Base-by-base conservation (phyloP, 35 echinoderm and acorn worm species). In the Heliocidaris tuberculata region DNA sequence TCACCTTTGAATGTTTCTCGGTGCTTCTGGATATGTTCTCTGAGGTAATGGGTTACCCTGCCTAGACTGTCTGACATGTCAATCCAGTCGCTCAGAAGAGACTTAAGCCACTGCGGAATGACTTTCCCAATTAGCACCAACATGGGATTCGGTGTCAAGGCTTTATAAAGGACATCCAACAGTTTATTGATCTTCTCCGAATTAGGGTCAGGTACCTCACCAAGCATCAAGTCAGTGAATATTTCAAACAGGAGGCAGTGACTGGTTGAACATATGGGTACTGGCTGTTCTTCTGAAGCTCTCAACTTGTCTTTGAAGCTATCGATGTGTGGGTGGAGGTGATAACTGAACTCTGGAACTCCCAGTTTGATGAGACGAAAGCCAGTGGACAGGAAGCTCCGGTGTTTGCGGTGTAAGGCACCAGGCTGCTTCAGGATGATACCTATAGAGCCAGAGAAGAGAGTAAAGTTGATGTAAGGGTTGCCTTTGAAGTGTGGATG, bases 291-390 rank as follows among this genome's bases (percentile, higher is more conserved):
- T 13, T 49, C 27, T 30, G 31, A 48, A 30, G 31, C 9, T 19
- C 17, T 32, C 13, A 93, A 48, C 27, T 93, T 49, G 50, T 48
- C 48, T 30, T 52, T 93, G 91, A 93, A 59, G 9, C 12, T 49
- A 48, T 93, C 91, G 47, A 93, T 93, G 91, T 93, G 91, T 7
- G 47, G n/a, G 30, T 93, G 91, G 29, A 93, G n/a, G 50, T 93
- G 91, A 59, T 56, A 50, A 48, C 91, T 93, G 49, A 93, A 93
- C 47, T 49, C 50, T 49, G 91, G 50, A 31, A 48, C 50, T 31
- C 91, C 91, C 11, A 93, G 91, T 59, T 48, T 30, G 48, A 93
- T 24, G 48, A 93, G 48, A 52, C 91, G 16, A 93, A 93, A 93
- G 13, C 91, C 91, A 24, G 16, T 93, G 48, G 48, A 93, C 48